Evolutionary conservation across 2,888 invertebrate genomes (phyloP).

Genomic region (Philonicus albiceps): DNA sequence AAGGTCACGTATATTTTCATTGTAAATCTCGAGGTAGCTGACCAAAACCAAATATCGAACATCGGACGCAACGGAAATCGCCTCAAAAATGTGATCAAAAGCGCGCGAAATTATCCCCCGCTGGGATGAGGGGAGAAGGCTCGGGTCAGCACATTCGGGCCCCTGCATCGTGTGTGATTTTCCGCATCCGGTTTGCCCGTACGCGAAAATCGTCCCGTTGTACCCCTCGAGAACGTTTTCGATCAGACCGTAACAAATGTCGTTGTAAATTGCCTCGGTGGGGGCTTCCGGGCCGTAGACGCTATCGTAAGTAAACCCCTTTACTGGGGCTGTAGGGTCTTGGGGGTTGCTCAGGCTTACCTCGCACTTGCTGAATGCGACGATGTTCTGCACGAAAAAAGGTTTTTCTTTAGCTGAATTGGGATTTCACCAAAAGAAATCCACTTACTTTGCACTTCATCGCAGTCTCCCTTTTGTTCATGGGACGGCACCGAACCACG

Average conservation of each 20-base stretch:
- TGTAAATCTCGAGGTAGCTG: constrained; percentile 89
- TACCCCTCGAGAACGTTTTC: constrained; percentile 91
- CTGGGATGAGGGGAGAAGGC: constrained; percentile 51
- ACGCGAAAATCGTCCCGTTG: constrained; percentile 92
- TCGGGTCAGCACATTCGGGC: constrained; percentile 35
- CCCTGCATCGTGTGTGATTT: constrained; percentile 93
- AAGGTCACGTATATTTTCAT: constrained; percentile 91
- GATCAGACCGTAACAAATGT: constrained; percentile 82
- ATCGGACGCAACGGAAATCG: constrained; percentile 75
- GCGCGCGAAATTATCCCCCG: constrained; percentile 77
- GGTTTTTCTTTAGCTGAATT: neutral
- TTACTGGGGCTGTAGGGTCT: constrained; percentile 69
- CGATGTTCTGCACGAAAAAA: constrained; percentile 66
- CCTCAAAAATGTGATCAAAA: constrained; percentile 89
- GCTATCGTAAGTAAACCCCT: constrained; percentile 84
- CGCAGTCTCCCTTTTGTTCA: constrained; percentile 78
- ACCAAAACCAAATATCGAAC: constrained; percentile 69
- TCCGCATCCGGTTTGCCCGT: constrained; percentile 92
- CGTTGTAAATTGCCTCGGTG: constrained; percentile 88
- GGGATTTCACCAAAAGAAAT: no score
- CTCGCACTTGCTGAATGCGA: constrained; percentile 71
- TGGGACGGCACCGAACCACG: constrained; percentile 75
- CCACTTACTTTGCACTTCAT: no score
- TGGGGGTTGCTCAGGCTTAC: constrained; percentile 72
- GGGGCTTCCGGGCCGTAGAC: constrained; percentile 78